phyloP scores from a whole-genome alignment of 2,113 vertebrate species.

The Hippocampus guttulatus region DNA sequence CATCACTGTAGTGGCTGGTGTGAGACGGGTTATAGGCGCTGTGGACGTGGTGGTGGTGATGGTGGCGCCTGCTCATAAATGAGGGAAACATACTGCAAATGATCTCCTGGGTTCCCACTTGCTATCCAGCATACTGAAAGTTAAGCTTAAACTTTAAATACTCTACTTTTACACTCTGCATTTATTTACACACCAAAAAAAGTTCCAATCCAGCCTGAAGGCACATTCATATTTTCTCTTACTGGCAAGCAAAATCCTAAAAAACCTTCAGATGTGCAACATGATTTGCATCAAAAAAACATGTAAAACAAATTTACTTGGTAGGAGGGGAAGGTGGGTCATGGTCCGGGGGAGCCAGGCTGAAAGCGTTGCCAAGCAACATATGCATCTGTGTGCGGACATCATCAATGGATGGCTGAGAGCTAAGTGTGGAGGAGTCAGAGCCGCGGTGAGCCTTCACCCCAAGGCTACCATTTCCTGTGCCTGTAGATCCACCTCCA shows the following conservation, averaged over 20 bases:
- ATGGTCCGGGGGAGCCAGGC: constrained; percentile 87
- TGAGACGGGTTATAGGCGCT: constrained; percentile 83
- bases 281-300: constrained; percentile 9
- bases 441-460: constrained; percentile 93
- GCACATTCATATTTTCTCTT: constrained; percentile 8
- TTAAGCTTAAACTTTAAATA: constrained; percentile 14
- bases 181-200: background rate
- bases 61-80: constrained; percentile 65
- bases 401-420: constrained; percentile 96
- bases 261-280: constrained; percentile 31
- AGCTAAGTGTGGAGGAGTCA: constrained; percentile 95
- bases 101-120: background rate
- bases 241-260: constrained; percentile 9
- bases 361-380: constrained; percentile 95
- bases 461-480: constrained; percentile 68
- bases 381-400: constrained; percentile 97
- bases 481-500: constrained; percentile 65
- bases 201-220: constrained; percentile 11
- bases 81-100: background rate
- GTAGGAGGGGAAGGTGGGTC: constrained; percentile 65
- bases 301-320: constrained; percentile 44
- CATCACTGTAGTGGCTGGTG: constrained; percentile 86
- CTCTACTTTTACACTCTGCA: constrained; percentile 1
- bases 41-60: constrained; percentile 66
- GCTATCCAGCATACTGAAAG: background rate